Evolutionary conservation across 1,140 invertebrate genomes (phyloP).

Genomic region (Solenopsis fugax): DNA sequence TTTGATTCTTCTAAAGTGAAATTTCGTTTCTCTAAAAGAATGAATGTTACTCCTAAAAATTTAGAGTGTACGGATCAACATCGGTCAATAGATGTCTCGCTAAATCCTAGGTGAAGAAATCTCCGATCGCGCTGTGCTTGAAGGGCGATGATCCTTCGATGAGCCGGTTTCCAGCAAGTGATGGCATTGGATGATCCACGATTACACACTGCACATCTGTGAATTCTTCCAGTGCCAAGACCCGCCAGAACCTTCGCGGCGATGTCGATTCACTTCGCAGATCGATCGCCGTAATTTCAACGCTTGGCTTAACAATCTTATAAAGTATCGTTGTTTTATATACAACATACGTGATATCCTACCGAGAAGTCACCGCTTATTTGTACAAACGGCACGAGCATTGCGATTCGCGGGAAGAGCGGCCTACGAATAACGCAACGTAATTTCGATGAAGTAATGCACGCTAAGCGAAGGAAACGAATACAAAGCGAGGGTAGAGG

Average conservation of each 20-base stretch:
- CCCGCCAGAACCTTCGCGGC: conserved; percentile 82
- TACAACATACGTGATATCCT: not conserved
- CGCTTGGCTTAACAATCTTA: conserved; percentile 4
- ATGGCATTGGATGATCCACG: conserved; percentile 87
- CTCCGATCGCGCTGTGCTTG: too few relatives aligned
- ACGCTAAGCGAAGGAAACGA: conserved; percentile 4
- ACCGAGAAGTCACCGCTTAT: not conserved
- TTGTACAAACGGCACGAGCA: conserved; percentile 11
- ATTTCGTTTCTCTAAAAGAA: too few relatives aligned
- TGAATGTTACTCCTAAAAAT: too few relatives aligned
- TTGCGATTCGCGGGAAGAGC: not conserved
- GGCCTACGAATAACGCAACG: conserved; percentile 13
- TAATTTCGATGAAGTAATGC: conserved; percentile 7
- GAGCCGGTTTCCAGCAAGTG: conserved; percentile 85
- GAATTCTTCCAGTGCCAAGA: conserved; percentile 88
- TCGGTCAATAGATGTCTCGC: not conserved
- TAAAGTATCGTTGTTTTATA: not conserved
- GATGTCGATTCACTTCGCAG: conserved; percentile 32
- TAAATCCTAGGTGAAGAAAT: not conserved
- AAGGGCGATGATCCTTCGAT: conserved; percentile 44
- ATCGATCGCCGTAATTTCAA: not conserved
- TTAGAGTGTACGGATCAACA: too few relatives aligned
- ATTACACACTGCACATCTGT: conserved; percentile 86
- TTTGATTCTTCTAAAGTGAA: too few relatives aligned
- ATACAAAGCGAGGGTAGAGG: conserved; percentile 6